Evolutionary conservation across 2,888 invertebrate species (phyloP).

Genomic region (Acanthosepion pharaonis): DNA sequence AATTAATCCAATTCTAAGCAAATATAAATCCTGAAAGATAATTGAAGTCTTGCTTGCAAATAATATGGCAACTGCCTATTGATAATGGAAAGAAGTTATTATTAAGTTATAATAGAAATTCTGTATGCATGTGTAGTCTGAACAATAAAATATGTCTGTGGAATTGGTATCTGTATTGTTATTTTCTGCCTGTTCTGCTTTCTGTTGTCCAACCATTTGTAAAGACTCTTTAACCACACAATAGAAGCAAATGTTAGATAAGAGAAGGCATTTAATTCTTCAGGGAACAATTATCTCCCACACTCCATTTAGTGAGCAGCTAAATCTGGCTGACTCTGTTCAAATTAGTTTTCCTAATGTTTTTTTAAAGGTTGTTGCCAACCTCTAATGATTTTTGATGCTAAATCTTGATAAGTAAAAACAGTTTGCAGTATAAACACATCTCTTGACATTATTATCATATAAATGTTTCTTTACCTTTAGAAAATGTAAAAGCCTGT

Average conservation of each 20-base stretch:
- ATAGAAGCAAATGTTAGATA: not conserved
- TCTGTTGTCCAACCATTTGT: not conserved
- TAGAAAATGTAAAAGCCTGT: not conserved
- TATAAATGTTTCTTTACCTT: not conserved
- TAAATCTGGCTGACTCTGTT: not conserved
- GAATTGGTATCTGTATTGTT: not conserved
- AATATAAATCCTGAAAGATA: too few relatives aligned
- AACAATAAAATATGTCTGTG: not conserved
- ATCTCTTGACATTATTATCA: not conserved
- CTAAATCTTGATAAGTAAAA: constrained; percentile 11
- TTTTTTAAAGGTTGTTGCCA: not conserved
- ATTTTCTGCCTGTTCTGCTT: not conserved
- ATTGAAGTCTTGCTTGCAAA: not conserved
- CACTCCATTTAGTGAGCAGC: constrained; percentile 4
- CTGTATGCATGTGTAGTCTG: not conserved
- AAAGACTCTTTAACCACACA: not conserved
- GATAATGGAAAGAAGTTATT: not conserved
- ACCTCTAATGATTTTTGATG: not conserved
- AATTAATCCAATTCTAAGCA: not conserved
- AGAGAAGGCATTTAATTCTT: constrained; percentile 3
- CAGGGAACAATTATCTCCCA: not conserved
- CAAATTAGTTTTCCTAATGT: not conserved
- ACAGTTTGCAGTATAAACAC: not conserved
- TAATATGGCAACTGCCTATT: not conserved
- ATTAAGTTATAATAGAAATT: not conserved